Evolutionary conservation across 2,113 vertebrate species (phyloP).

Genomic region (Stercorarius parasiticus): DNA sequence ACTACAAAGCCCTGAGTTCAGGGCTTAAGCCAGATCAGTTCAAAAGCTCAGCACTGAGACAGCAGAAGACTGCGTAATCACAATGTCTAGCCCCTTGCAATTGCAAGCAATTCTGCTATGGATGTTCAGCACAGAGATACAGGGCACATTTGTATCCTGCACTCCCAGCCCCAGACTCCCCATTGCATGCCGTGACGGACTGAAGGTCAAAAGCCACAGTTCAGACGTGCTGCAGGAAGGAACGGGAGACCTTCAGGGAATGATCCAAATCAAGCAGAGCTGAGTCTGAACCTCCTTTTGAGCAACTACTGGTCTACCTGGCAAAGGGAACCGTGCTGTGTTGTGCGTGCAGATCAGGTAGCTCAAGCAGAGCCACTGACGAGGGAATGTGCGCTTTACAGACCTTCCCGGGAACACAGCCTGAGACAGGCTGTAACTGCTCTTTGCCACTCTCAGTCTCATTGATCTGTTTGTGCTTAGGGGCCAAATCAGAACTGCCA

Average conservation of each 20-base stretch:
- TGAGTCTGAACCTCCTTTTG: not conserved
- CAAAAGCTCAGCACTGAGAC: not conserved
- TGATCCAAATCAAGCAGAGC: not conserved
- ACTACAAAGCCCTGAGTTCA: not conserved
- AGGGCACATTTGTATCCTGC: not conserved
- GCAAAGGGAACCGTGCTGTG: not conserved
- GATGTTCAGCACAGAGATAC: not conserved
- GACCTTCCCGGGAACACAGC: not conserved
- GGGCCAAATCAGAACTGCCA: not conserved
- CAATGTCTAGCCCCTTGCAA: not conserved
- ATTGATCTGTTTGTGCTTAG: not conserved
- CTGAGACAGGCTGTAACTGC: not conserved
- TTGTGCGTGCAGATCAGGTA: not conserved
- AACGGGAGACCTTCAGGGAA: not conserved
- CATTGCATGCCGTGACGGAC: accelerated
- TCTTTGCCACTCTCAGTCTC: not conserved
- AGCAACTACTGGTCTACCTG: not conserved
- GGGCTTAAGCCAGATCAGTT: not conserved
- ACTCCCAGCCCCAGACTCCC: not conserved
- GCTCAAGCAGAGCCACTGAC: not conserved
- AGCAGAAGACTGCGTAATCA: not conserved
- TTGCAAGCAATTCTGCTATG: not conserved
- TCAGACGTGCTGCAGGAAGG: not conserved
- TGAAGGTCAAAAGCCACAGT: not conserved
- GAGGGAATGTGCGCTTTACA: not conserved